Evolutionary conservation across 2,888 invertebrate species (phyloP).

Genomic region (Drosophila pegasa): DNA sequence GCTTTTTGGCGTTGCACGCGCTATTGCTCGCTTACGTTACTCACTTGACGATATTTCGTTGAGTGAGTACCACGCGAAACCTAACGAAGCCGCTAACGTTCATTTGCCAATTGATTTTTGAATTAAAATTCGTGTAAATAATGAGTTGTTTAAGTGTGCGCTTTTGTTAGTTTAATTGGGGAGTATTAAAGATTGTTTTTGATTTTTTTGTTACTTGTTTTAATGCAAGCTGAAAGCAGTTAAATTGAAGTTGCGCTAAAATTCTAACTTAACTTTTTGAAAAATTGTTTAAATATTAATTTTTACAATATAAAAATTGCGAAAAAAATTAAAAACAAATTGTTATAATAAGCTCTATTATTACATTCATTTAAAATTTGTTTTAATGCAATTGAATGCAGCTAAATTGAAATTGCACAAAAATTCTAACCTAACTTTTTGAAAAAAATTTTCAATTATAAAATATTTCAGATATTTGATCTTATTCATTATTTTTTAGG

Average conservation of each 20-base stretch:
- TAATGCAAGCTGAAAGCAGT: not conserved
- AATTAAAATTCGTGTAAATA: no score
- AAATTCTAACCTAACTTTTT: not conserved
- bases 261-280: not conserved
- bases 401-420: no score
- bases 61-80: not conserved
- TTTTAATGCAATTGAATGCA: no score
- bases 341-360: no score
- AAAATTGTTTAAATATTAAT: not conserved
- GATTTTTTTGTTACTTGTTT: not conserved
- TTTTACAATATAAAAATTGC: no score
- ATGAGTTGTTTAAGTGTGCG: no score
- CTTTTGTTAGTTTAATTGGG: no score
- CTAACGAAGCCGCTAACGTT: conserved; percentile 6
- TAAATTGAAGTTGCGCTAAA: not conserved
- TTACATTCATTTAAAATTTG: no score
- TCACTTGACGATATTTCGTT: conserved; percentile 22
- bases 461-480: no score
- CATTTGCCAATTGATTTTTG: not conserved
- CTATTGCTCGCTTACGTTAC: conserved; percentile 29
- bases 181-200: no score
- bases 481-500: no score
- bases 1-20: conserved; percentile 33
- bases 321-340: no score
- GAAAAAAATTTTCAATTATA: not conserved